These are phyloP conservation scores for Scaeva pyrastri DNA, from an alignment of 2,888 invertebrate species.

Conservation along the genomic window DNA sequence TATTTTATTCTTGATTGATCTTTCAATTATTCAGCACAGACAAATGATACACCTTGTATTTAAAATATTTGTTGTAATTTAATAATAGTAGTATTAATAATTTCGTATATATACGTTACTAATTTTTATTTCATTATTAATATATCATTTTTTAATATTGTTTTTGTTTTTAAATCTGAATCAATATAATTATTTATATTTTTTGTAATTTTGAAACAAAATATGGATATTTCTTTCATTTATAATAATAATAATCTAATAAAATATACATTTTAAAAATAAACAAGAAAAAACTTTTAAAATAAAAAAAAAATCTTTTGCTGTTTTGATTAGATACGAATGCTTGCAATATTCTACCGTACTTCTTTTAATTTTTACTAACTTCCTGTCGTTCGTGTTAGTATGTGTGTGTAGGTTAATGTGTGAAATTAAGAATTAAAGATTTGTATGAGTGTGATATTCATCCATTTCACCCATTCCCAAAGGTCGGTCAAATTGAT, in stretches of 20 bases:
- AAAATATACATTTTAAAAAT: constrained; percentile 76
- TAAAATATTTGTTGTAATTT: constrained; percentile 76
- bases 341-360: constrained; percentile 66
- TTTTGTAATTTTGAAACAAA: constrained; percentile 72
- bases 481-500: constrained; percentile 9
- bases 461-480: constrained; percentile 43
- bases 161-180: constrained; percentile 71
- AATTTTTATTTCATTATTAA: constrained; percentile 76
- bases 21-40: constrained; percentile 76
- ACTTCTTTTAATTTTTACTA: constrained; percentile 55
- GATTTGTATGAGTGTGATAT: constrained; percentile 54
- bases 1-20: constrained; percentile 75
- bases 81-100: constrained; percentile 76
- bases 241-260: constrained; percentile 73
- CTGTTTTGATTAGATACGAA: constrained; percentile 74
- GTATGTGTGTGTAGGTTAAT: constrained; percentile 63
- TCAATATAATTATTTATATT: constrained; percentile 77
- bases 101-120: constrained; percentile 78
- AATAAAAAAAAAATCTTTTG: constrained; percentile 61
- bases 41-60: constrained; percentile 76
- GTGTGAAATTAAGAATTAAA: constrained; percentile 79
- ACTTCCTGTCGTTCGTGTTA: constrained; percentile 53
- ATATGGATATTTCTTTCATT: constrained; percentile 56
- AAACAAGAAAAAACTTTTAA: constrained; percentile 70
- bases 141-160: constrained; percentile 72